Percentiles rank a stretch among this genome's conserved stretches.
phyloP scores from a whole-genome alignment of 2,113 vertebrate species.

The Nothoprocta pentlandii region DNA sequence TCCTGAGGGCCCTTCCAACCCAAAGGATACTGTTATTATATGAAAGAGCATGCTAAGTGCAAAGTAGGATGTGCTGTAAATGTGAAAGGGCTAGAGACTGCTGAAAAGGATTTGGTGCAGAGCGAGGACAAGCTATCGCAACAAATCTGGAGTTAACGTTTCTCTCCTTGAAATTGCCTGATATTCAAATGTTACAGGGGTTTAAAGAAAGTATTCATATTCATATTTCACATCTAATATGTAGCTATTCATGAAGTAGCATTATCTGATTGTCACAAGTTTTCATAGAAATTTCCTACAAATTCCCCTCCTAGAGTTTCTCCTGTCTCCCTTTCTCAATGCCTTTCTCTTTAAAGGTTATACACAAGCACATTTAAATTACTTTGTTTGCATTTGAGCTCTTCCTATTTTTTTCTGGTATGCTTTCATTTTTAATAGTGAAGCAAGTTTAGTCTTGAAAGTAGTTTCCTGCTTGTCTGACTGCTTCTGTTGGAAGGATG shows the following conservation, averaged over 20 bases:
- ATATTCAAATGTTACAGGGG: not conserved
- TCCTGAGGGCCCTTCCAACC: not conserved
- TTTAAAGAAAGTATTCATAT: not conserved
- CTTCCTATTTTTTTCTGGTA: not conserved
- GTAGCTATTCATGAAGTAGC: not conserved
- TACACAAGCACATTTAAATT: not conserved
- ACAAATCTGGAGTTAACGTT: not conserved
- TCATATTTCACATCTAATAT: not conserved
- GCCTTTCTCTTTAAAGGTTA: not conserved
- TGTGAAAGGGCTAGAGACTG: not conserved
- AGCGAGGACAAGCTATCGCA: not conserved
- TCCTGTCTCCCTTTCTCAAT: not conserved
- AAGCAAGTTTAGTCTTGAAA: not conserved
- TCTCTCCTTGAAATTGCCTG: not conserved
- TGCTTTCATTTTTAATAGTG: not conserved
- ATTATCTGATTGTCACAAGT: not conserved
- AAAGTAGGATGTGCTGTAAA: rapidly evolving
- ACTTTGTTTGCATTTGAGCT: not conserved
- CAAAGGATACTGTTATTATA: not conserved
- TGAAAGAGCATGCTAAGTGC: not conserved
- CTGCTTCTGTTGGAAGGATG: not conserved
- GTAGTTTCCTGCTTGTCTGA: not conserved
- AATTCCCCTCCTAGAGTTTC: not conserved
- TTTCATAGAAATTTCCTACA: not conserved
- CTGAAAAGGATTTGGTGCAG: not conserved